Conservation (phyloP, 2,797 vertebrate species). For the Mormyrops attenuatus region DNA sequence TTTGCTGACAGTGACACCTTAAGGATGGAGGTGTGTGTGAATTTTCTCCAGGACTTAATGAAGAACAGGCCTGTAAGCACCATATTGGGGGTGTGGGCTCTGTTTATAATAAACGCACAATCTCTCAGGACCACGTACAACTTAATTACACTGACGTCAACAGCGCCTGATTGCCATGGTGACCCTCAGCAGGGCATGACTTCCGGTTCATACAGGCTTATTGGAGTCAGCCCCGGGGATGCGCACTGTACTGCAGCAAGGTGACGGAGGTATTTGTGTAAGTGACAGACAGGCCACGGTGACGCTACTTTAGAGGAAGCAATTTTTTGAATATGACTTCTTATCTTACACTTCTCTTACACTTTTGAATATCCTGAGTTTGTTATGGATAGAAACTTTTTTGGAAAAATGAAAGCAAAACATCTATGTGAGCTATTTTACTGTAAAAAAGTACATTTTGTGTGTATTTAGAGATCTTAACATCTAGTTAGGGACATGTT, state of each 20-base stretch:
- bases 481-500: not conserved
- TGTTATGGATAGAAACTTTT: not conserved
- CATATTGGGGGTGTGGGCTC: not conserved
- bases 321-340: not conserved
- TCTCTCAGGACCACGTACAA: not conserved
- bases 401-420: not conserved
- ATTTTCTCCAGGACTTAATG: not conserved
- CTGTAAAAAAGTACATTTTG: not conserved
- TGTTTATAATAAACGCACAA: slow-evolving; percentile 11
- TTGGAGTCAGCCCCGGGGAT: not conserved
- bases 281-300: not conserved
- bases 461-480: not conserved
- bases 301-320: not conserved
- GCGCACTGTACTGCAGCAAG: not conserved
- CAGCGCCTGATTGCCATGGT: not conserved
- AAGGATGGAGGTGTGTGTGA: not conserved
- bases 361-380: not conserved
- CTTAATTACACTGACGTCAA: not conserved
- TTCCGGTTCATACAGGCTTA: not conserved
- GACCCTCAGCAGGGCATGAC: not conserved
- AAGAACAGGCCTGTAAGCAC: not conserved
- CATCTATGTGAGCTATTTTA: not conserved
- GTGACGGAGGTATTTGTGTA: not conserved
- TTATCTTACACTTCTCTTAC: not conserved
- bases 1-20: not conserved